These are phyloP conservation scores for Aphaenogaster rudis DNA, from an alignment of 1,140 invertebrate species.

Conservation along the genomic window DNA sequence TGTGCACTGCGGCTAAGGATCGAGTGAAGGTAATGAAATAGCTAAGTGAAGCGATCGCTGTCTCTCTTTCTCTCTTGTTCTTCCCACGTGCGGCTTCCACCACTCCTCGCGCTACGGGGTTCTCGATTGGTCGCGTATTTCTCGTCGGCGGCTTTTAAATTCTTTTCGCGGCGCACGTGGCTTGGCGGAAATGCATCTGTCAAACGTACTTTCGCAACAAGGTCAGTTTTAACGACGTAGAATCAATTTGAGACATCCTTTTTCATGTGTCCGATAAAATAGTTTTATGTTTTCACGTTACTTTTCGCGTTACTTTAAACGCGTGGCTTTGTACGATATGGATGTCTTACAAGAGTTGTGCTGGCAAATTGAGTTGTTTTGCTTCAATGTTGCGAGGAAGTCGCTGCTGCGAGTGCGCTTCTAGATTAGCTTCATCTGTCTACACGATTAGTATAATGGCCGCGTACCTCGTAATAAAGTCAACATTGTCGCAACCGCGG, in stretches of 20 bases:
- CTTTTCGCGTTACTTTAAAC: not conserved
- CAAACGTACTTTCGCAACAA: not conserved
- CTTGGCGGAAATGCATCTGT: slow-evolving; percentile 11
- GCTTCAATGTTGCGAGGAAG: not conserved
- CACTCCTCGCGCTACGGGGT: slow-evolving; percentile 48
- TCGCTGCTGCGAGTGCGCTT: not conserved
- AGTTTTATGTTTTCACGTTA: not conserved
- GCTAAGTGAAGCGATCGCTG: slow-evolving; percentile 70
- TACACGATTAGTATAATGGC: slow-evolving; percentile 1
- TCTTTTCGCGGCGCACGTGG: slow-evolving; percentile 18
- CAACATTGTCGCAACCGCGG: slow-evolving; percentile 25
- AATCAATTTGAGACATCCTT: not conserved
- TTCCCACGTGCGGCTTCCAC: slow-evolving; percentile 52
- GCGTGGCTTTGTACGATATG: not conserved
- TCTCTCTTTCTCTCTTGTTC: slow-evolving; percentile 45
- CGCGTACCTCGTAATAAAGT: slow-evolving; percentile 15
- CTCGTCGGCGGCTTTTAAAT: slow-evolving; percentile 26
- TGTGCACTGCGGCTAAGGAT: slow-evolving; percentile 76
- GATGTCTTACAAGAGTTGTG: not conserved
- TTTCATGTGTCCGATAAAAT: too few relatives aligned
- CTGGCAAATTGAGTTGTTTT: not conserved
- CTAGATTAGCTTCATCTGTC: slow-evolving; percentile 21
- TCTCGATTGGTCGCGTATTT: slow-evolving; percentile 45
- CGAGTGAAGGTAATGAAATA: slow-evolving; percentile 79
- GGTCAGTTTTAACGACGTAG: not conserved